Percentiles rank a stretch among this genome's conserved stretches.
phyloP scores from a whole-genome alignment of 2,888 invertebrate species.

The Sinotaia quadrata region DNA sequence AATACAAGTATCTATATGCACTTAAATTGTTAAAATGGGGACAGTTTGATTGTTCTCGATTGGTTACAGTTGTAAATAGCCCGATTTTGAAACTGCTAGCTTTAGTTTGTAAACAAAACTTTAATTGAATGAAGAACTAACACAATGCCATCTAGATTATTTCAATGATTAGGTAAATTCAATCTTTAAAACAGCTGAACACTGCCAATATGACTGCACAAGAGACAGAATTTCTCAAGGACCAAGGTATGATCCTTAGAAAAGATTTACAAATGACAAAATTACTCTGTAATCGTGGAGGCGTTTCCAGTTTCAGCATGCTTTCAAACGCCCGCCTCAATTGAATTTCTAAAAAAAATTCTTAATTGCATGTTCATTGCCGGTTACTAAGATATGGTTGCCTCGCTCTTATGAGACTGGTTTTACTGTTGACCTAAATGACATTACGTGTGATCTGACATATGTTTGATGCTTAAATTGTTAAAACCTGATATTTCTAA shows the following conservation, averaged over 20 bases:
- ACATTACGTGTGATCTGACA: too few species aligned
- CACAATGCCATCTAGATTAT: not conserved
- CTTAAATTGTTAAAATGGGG: too few species aligned
- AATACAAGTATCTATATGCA: too few species aligned
- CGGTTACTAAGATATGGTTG: too few species aligned
- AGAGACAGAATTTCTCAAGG: constrained; percentile 32
- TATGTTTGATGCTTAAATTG: too few species aligned
- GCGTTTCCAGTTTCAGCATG: constrained; percentile 21
- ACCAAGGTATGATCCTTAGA: constrained; percentile 26
- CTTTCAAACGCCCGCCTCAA: not conserved
- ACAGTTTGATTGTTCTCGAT: too few species aligned
- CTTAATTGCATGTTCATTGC: too few species aligned
- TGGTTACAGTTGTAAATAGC: too few species aligned
- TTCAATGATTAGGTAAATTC: not conserved
- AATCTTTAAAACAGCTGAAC: not conserved
- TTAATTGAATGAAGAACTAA: not conserved
- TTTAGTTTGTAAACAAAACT: constrained; percentile 21
- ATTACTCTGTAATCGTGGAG: not conserved
- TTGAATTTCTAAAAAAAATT: not conserved
- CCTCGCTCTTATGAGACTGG: too few species aligned
- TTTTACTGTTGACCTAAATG: too few species aligned
- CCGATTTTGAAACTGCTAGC: too few species aligned
- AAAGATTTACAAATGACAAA: not conserved
- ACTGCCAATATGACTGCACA: constrained; percentile 24
- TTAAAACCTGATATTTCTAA: too few species aligned